phyloP scores from a whole-genome alignment of 2,888 invertebrate genomes.

The Heliconius sara region DNA sequence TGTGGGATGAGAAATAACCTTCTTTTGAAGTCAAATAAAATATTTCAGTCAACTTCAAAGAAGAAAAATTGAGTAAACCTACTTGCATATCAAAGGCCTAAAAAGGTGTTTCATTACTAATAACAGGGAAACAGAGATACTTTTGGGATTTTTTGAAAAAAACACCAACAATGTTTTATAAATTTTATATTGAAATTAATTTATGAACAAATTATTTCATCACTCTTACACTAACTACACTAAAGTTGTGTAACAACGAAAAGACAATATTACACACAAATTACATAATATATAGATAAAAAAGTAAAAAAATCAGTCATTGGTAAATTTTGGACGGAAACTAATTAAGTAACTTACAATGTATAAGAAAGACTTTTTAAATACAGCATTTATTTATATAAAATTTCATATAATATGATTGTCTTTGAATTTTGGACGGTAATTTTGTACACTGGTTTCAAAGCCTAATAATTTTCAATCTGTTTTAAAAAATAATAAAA shows the following conservation, averaged over 20 bases:
- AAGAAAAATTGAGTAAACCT: not conserved
- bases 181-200: slow-evolving; percentile 77
- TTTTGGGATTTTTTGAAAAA: not conserved
- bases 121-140: too few species aligned
- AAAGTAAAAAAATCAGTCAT: slow-evolving; percentile 75
- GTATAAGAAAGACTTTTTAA: slow-evolving; percentile 62
- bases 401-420: slow-evolving; percentile 38
- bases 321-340: slow-evolving; percentile 81
- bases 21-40: not conserved
- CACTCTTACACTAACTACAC: slow-evolving; percentile 62
- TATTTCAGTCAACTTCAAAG: not conserved
- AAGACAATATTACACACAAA: slow-evolving; percentile 57
- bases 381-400: slow-evolving; percentile 46
- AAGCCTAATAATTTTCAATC: slow-evolving; percentile 22
- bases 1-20: too few species aligned
- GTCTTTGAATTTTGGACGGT: slow-evolving; percentile 61
- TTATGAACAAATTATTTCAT: slow-evolving; percentile 66
- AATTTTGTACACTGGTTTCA: slow-evolving; percentile 55
- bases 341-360: slow-evolving; percentile 76
- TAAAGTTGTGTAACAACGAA: slow-evolving; percentile 63
- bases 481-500: slow-evolving; percentile 5
- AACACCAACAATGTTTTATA: slow-evolving; percentile 37
- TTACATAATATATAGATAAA: slow-evolving; percentile 54
- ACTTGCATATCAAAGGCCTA: not conserved
- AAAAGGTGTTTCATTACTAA: not conserved